Evolutionary conservation across 2,113 vertebrate genomes (phyloP).

Genomic region (Prinia subflava): DNA sequence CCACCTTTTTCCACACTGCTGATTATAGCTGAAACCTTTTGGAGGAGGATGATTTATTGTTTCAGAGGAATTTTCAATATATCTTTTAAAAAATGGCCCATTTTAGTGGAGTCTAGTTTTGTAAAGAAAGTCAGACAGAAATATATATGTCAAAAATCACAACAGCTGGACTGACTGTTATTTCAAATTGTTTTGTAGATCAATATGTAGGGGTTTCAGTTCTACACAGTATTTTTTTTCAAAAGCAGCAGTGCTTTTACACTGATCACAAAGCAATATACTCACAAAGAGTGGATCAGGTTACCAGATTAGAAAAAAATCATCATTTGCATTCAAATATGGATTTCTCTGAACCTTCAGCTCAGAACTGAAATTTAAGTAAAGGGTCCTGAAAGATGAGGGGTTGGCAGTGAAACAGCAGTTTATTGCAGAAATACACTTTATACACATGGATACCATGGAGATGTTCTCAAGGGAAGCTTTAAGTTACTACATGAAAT

Average conservation of each 20-base stretch:
- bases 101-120: background rate
- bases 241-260: background rate
- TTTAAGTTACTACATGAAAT: background rate
- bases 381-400: background rate
- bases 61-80: background rate
- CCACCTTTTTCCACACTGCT: background rate
- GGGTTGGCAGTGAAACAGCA: background rate
- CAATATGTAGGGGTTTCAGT: background rate
- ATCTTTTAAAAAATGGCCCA: background rate
- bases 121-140: background rate
- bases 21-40: background rate
- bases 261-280: background rate
- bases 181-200: background rate
- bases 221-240: background rate
- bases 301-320: background rate
- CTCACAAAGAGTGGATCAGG: background rate
- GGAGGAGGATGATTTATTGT: background rate
- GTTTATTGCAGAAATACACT: background rate
- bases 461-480: background rate
- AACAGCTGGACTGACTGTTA: background rate
- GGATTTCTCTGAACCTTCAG: background rate
- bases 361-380: background rate
- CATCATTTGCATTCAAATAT: background rate
- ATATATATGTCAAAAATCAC: background rate
- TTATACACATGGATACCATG: background rate